These are phyloP conservation scores for Enteromius trimaculatus DNA, from an alignment of 2,797 vertebrate genomes.

Conservation along the genomic window DNA sequence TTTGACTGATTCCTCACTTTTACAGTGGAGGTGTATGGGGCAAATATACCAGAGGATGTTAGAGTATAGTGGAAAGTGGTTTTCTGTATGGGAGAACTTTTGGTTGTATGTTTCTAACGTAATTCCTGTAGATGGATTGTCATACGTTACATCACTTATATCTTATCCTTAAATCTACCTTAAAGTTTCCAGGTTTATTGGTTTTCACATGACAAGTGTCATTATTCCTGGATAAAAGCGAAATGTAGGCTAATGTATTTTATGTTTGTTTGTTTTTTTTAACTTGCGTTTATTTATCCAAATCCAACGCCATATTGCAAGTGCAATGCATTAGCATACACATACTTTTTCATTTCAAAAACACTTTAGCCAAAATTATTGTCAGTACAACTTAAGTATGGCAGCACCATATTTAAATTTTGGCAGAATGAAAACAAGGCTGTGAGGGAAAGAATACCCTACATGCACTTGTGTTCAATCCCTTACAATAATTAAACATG, in stretches of 20 bases:
- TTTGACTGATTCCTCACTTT: background rate
- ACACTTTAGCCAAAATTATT: background rate
- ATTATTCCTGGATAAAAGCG: background rate
- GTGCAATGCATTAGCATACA: background rate
- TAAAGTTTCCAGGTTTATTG: background rate
- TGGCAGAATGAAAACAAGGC: background rate
- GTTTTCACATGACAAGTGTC: background rate
- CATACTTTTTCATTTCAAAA: background rate
- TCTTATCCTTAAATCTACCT: background rate
- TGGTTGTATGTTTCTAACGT: background rate
- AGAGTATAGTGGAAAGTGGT: background rate
- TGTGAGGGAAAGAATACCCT: background rate
- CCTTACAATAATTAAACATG: background rate
- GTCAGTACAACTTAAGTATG: background rate
- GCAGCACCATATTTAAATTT: background rate
- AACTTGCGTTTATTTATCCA: background rate
- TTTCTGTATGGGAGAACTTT: background rate
- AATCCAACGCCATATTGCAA: background rate
- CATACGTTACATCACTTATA: background rate
- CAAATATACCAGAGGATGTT: background rate
- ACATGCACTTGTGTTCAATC: background rate
- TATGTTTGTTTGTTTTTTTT: no score
- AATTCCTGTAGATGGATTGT: background rate
- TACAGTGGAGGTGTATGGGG: background rate
- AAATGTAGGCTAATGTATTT: no score